Conservation (phyloP, 2,113 vertebrate genomes). For the Mobula birostris region DNA sequence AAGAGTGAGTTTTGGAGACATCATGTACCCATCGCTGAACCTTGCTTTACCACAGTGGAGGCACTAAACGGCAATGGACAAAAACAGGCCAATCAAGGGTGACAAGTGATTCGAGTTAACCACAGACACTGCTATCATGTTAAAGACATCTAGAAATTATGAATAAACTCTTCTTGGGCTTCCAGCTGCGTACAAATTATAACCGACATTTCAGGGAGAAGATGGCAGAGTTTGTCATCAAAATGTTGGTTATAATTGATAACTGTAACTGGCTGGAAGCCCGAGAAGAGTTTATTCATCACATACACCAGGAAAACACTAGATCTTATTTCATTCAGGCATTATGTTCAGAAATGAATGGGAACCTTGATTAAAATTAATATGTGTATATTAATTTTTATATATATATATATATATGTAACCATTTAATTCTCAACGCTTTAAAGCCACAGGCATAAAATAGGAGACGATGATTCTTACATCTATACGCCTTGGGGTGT, state of each 20-base stretch:
- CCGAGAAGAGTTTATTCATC: too few relatives aligned
- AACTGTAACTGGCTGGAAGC: too few relatives aligned
- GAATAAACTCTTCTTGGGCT: too few relatives aligned
- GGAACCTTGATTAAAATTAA: neutral
- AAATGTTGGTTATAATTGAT: too few relatives aligned
- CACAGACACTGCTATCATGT: neutral
- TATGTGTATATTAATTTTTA: too few relatives aligned
- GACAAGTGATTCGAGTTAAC: neutral
- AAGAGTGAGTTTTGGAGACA: neutral
- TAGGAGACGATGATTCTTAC: slow-evolving; percentile 41
- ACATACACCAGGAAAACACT: too few relatives aligned
- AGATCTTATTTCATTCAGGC: neutral
- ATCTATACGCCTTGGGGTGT: slow-evolving; percentile 48
- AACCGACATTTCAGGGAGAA: too few relatives aligned
- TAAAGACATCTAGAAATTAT: neutral
- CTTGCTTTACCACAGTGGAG: neutral
- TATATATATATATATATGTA: neutral
- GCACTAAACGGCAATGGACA: neutral
- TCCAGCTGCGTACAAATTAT: too few relatives aligned
- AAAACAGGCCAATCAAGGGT: neutral
- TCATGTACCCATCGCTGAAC: neutral
- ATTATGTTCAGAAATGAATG: neutral
- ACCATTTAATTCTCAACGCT: neutral
- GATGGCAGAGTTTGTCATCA: too few relatives aligned
- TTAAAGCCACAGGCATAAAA: slow-evolving; percentile 14